phyloP scores from a whole-genome alignment of 2,797 vertebrate genomes.

The Squalus acanthias region DNA sequence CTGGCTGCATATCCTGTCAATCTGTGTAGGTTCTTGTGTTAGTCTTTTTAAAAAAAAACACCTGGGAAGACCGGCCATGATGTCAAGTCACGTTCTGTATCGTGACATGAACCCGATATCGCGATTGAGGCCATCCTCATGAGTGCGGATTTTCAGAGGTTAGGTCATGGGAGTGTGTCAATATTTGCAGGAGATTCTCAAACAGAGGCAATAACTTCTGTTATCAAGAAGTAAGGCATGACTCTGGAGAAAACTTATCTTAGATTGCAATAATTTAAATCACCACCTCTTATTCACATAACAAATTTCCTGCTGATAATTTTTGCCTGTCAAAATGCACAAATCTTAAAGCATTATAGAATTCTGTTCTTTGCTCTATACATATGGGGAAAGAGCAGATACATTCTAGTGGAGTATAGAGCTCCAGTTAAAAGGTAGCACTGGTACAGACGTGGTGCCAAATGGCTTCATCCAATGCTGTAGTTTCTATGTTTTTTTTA shows the following conservation, averaged over 20 bases:
- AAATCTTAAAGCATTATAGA: background rate
- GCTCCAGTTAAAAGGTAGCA: background rate
- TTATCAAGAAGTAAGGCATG: background rate
- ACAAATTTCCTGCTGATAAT: background rate
- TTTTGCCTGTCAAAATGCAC: background rate
- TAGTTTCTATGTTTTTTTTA: background rate
- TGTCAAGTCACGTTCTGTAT: too few species aligned
- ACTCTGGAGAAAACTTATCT: background rate
- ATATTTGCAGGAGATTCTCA: background rate
- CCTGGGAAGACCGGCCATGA: too few species aligned
- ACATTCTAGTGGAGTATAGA: background rate
- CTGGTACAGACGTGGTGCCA: background rate
- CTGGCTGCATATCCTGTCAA: too few species aligned
- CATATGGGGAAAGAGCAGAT: background rate
- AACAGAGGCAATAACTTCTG: background rate
- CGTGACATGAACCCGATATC: too few species aligned
- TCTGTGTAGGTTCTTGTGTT: too few species aligned
- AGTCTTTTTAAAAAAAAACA: too few species aligned
- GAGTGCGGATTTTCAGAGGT: background rate
- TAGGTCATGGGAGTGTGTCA: background rate
- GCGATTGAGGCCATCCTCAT: too few species aligned
- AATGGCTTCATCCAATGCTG: background rate
- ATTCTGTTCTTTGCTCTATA: background rate
- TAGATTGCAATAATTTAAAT: background rate
- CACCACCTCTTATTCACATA: background rate